Percentiles rank a stretch among this genome's conserved stretches.
Evolutionary conservation across 2,888 invertebrate genomes (phyloP).

Genomic region (Gibbula magus): DNA sequence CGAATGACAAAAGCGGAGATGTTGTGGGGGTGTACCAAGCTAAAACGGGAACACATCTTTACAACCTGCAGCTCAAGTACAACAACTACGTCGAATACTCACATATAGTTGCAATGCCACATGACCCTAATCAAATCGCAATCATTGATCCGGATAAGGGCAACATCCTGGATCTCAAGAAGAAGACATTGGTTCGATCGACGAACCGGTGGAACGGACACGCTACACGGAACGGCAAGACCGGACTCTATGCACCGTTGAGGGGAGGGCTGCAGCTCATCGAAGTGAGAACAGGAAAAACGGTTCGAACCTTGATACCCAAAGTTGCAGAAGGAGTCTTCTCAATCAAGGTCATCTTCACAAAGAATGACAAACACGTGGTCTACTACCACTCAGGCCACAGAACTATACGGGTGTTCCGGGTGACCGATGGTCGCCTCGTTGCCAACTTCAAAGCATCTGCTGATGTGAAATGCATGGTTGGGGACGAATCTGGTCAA

Average conservation of each 20-base stretch:
- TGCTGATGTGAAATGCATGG: conserved; percentile 71
- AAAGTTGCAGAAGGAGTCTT: conserved; percentile 95
- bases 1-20: conserved; percentile 88
- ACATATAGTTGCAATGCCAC: conserved; percentile 73
- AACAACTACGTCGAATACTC: conserved; percentile 70
- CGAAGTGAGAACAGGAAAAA: conserved; percentile 91
- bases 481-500: conserved; percentile 67
- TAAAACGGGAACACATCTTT: conserved; percentile 82
- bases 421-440: conserved; percentile 90
- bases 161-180: conserved; percentile 91
- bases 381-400: conserved; percentile 97
- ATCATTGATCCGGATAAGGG: conserved; percentile 90
- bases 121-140: conserved; percentile 83
- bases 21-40: conserved; percentile 89
- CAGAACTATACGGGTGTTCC: conserved; percentile 94
- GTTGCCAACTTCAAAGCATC: conserved; percentile 86
- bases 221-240: conserved; percentile 79
- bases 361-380: conserved; percentile 94
- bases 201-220: conserved; percentile 94
- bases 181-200: conserved; percentile 89
- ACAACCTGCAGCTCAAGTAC: conserved; percentile 72
- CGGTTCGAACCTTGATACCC: conserved; percentile 92
- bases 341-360: conserved; percentile 92
- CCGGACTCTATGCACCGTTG: conserved; percentile 91
- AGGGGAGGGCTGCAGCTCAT: conserved; percentile 93